phyloP scores from a whole-genome alignment of 2,888 invertebrate species.

The Mycogona germanica region DNA sequence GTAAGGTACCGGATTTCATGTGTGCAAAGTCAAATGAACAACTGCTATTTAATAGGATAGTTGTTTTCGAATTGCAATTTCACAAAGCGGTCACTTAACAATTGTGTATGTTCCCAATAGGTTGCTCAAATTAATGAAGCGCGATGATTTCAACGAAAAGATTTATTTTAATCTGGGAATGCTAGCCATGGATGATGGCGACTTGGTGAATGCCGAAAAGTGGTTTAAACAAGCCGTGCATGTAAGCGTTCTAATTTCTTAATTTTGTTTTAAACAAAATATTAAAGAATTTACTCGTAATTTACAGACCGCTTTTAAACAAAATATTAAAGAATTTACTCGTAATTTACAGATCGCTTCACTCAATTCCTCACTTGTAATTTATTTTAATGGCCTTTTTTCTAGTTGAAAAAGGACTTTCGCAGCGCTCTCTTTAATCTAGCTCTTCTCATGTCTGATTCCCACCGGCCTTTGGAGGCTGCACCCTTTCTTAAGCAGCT shows the following conservation, averaged over 20 bases:
- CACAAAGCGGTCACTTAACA: too few relatives aligned
- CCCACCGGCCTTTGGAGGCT: conserved; percentile 76
- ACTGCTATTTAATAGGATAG: neutral
- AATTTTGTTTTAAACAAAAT: too few relatives aligned
- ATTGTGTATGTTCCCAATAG: too few relatives aligned
- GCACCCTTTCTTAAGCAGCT: conserved; percentile 84
- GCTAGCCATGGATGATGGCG: conserved; percentile 91
- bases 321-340: neutral
- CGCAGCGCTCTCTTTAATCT: conserved; percentile 89
- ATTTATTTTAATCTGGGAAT: conserved; percentile 93
- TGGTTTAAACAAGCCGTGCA: conserved; percentile 77
- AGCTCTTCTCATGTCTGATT: conserved; percentile 76
- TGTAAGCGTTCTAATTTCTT: conserved; percentile 9
- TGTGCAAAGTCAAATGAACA: neutral
- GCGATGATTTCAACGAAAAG: conserved; percentile 67
- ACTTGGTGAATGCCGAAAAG: conserved; percentile 74
- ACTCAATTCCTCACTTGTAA: neutral
- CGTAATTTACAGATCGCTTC: neutral
- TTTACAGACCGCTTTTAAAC: neutral
- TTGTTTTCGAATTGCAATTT: neutral
- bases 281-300: neutral
- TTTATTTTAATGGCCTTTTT: conserved; percentile 8
- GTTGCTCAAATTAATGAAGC: conserved; percentile 63
- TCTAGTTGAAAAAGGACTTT: conserved; percentile 60
- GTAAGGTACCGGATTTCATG: neutral